Evolutionary conservation across 2,113 vertebrate genomes (phyloP).

Genomic region (Stigmatopora nigra): DNA sequence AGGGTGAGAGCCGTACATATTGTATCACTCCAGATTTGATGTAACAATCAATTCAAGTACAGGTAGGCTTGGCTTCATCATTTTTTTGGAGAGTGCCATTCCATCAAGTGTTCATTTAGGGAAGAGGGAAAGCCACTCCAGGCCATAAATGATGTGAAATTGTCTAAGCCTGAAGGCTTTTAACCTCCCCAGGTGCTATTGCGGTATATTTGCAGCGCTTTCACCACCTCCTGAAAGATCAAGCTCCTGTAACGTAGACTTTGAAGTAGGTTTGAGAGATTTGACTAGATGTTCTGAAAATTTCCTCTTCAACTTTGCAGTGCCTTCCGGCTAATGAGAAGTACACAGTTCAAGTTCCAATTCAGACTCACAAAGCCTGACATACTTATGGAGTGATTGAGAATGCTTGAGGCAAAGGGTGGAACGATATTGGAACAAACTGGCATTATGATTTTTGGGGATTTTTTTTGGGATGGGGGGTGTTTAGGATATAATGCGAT

Average conservation of each 20-base stretch:
- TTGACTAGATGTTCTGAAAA: conserved; percentile 29
- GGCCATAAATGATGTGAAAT: conserved; percentile 51
- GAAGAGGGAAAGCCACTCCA: conserved; percentile 42
- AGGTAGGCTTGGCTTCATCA: conserved; percentile 49
- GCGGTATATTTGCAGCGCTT: conserved; percentile 58
- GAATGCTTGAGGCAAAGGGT: background rate
- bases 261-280: conserved; percentile 52
- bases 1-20: conserved; percentile 25
- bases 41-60: conserved; percentile 58
- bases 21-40: conserved; percentile 43
- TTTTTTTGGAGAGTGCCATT: conserved; percentile 50
- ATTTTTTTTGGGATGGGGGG: no score
- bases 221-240: conserved; percentile 41
- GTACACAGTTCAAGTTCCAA: conserved; percentile 12
- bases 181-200: conserved; percentile 48
- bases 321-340: conserved; percentile 29
- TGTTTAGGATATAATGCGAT: no score
- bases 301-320: conserved; percentile 23
- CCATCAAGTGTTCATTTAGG: conserved; percentile 59
- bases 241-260: conserved; percentile 39
- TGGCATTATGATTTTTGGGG: no score
- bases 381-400: conserved; percentile 5
- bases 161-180: conserved; percentile 43
- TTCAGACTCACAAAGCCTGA: conserved; percentile 4
- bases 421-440: background rate